These are phyloP conservation scores for Sepiola atlantica DNA, from an alignment of 2,888 invertebrate genomes.

Conservation along the genomic window DNA sequence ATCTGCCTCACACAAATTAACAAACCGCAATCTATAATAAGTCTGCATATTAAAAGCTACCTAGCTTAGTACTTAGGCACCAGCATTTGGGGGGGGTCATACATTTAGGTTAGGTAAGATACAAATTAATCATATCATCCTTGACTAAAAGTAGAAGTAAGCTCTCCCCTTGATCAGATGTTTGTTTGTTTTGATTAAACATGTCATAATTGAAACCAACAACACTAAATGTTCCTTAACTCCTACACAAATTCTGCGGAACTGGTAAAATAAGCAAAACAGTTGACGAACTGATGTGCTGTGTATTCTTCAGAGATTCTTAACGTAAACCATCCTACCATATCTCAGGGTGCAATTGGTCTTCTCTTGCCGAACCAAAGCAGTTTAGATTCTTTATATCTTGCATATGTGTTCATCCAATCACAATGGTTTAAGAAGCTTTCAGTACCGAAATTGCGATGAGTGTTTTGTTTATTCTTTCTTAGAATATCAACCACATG, in stretches of 20 bases:
- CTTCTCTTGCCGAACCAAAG: neutral
- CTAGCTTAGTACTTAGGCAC: constrained; percentile 39
- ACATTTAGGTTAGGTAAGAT: neutral
- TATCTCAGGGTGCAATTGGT: neutral
- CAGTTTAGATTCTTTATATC: neutral
- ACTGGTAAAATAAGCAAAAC: neutral
- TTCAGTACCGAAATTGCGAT: neutral
- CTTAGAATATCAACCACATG: constrained; percentile 41
- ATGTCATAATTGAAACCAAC: neutral
- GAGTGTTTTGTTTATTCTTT: constrained; percentile 42
- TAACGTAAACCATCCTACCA: neutral
- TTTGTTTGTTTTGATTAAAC: neutral
- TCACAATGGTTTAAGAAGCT: neutral
- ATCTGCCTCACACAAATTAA: neutral
- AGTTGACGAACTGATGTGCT: neutral
- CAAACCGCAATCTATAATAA: neutral
- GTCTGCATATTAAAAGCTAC: neutral
- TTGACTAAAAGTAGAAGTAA: neutral
- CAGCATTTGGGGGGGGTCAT: neutral
- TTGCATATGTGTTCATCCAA: constrained; percentile 1
- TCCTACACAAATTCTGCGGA: neutral
- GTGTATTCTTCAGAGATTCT: neutral
- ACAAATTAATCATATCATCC: neutral
- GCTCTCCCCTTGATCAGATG: neutral
- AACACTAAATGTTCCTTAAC: neutral